These are phyloP conservation scores for Pseudachorutes palmiensis DNA, from an alignment of 1,140 invertebrate species.

Conservation along the genomic window DNA sequence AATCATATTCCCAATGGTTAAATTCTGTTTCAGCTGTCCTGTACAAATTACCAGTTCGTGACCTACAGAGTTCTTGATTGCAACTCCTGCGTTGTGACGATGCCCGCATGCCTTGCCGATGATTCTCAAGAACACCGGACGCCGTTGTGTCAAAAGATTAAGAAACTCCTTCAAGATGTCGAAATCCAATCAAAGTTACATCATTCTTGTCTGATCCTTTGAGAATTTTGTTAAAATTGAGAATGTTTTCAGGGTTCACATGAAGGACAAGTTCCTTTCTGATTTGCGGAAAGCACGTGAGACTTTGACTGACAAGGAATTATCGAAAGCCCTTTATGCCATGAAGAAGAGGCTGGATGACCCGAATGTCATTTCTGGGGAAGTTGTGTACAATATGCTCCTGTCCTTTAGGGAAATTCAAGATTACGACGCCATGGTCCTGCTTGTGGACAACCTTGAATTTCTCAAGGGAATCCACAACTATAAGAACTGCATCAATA, in stretches of 20 bases:
- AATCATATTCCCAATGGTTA: too few relatives aligned
- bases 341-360: slow-evolving; percentile 91
- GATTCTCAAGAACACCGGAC: slow-evolving; percentile 54
- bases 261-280: slow-evolving; percentile 93
- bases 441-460: slow-evolving; percentile 75
- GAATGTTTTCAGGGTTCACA: slow-evolving; percentile 66
- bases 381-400: slow-evolving; percentile 86
- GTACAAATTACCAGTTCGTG: slow-evolving; percentile 77
- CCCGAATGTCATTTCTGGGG: slow-evolving; percentile 88
- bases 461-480: slow-evolving; percentile 78
- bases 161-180: slow-evolving; percentile 80
- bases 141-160: slow-evolving; percentile 61
- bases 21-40: slow-evolving; percentile 73
- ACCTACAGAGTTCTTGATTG: slow-evolving; percentile 71
- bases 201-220: background rate
- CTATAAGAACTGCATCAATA: slow-evolving; percentile 78
- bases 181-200: slow-evolving; percentile 83
- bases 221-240: slow-evolving; percentile 12
- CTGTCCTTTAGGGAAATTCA: slow-evolving; percentile 87
- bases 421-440: slow-evolving; percentile 97
- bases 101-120: slow-evolving; percentile 57
- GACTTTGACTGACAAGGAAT: slow-evolving; percentile 71
- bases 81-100: slow-evolving; percentile 63
- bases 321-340: slow-evolving; percentile 74
- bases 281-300: slow-evolving; percentile 91